A percentile compares a stretch with the other conserved stretches of the same genome.
Conservation (phyloP, 1,140 invertebrate species). For the Hirudo medicinalis region DNA sequence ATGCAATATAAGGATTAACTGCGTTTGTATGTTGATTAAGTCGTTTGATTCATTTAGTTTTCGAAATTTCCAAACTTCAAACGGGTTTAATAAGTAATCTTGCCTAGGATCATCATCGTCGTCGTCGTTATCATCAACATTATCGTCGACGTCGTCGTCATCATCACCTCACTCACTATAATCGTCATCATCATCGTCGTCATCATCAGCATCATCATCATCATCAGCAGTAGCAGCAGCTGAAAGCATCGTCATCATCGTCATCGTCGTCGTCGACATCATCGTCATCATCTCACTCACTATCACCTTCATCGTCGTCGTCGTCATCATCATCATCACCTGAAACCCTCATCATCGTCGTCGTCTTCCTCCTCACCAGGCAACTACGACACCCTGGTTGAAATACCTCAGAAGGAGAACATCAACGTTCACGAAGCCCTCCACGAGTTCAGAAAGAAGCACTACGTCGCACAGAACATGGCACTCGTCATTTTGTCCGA, state of each 20-base stretch:
- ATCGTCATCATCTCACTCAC: not conserved
- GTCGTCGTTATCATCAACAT: not conserved
- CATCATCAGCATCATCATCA: not conserved
- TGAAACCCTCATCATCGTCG: not conserved
- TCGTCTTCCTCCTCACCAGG: constrained; percentile 26
- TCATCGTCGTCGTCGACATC: not conserved
- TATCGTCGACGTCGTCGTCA: not conserved
- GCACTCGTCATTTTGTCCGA: constrained; percentile 36
- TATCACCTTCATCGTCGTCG: not conserved
- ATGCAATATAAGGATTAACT: too few species aligned
- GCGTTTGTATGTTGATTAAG: too few species aligned
- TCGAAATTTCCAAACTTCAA: too few species aligned
- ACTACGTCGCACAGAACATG: constrained; percentile 38
- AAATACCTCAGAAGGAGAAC: constrained; percentile 27
- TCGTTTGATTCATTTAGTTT: too few species aligned
- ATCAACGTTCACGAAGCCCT: constrained; percentile 33
- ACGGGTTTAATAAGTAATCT: too few species aligned
- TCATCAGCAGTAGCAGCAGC: too few species aligned
- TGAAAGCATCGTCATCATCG: not conserved
- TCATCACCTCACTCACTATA: too few species aligned
- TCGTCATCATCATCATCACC: not conserved
- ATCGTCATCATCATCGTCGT: not conserved
- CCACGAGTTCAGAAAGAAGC: constrained; percentile 28
- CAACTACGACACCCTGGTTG: constrained; percentile 54
- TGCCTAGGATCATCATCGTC: too few species aligned